A percentile compares a stretch with the other conserved stretches of the same genome.
These are phyloP conservation scores for Glareola pratincola DNA, from an alignment of 2,113 vertebrate genomes.

Conservation along the genomic window DNA sequence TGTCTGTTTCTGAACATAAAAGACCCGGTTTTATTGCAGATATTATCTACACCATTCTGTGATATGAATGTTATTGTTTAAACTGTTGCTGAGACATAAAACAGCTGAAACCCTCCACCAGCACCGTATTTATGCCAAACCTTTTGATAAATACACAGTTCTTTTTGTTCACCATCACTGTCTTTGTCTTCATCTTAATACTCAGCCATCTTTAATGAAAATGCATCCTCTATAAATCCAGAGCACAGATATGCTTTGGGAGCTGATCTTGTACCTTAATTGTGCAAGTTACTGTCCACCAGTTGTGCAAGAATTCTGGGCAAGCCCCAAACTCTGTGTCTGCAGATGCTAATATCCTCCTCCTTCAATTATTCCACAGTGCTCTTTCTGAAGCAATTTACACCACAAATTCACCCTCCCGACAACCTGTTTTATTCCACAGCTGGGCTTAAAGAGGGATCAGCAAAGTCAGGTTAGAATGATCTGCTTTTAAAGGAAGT, in stretches of 20 bases:
- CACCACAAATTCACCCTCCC: neutral
- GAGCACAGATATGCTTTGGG: neutral
- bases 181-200: constrained; percentile 56
- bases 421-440: neutral
- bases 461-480: neutral
- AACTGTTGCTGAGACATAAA: constrained; percentile 64
- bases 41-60: constrained; percentile 67
- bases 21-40: constrained; percentile 68
- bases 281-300: neutral
- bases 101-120: constrained; percentile 44
- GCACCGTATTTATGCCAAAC: constrained; percentile 46
- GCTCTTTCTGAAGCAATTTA: neutral
- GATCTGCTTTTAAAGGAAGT: neutral
- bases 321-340: neutral
- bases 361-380: neutral
- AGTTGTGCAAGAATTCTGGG: neutral
- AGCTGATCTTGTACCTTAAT: neutral
- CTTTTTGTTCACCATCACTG: constrained; percentile 24
- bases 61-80: constrained; percentile 72
- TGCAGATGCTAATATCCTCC: neutral
- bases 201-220: constrained; percentile 66
- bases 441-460: neutral
- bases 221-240: neutral
- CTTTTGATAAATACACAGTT: constrained; percentile 54
- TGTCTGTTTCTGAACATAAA: constrained; percentile 66